Evolutionary conservation across 2,113 vertebrate species (phyloP).

Genomic region (Setophaga coronata): DNA sequence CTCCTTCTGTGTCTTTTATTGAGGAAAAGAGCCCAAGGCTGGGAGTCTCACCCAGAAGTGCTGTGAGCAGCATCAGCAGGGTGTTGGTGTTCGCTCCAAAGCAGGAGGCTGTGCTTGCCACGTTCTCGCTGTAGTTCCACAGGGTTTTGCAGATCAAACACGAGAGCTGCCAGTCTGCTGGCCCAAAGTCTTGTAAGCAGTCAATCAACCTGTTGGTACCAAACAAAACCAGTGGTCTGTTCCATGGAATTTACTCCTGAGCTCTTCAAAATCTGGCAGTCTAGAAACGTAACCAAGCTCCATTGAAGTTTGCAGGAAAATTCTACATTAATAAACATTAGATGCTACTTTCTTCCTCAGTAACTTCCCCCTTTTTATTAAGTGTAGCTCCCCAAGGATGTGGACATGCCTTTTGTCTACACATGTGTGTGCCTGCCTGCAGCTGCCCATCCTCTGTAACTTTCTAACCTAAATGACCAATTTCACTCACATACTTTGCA

Average conservation of each 20-base stretch:
- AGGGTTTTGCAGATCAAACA: constrained; percentile 89
- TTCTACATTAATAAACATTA: background rate
- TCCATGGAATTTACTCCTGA: background rate
- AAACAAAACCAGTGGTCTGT: background rate
- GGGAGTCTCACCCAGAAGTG: constrained; percentile 79
- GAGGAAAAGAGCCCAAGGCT: background rate
- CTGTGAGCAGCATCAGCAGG: constrained; percentile 75
- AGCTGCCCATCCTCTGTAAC: background rate
- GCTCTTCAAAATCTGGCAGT: background rate
- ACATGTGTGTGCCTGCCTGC: background rate
- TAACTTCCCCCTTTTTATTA: background rate
- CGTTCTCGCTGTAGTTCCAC: constrained; percentile 88
- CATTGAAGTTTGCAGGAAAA: background rate
- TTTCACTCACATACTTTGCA: background rate
- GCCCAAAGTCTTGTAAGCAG: constrained; percentile 89
- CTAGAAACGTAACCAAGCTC: background rate
- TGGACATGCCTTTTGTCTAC: background rate
- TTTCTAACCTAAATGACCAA: background rate
- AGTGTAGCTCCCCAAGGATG: background rate
- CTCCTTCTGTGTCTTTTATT: background rate
- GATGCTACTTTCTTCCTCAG: background rate
- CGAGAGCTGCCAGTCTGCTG: constrained; percentile 90
- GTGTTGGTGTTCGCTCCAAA: constrained; percentile 70
- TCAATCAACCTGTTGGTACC: constrained; percentile 81
- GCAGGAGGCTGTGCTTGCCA: background rate